Evolutionary conservation across 2,888 invertebrate genomes (phyloP), one percentile per base, ranked within the genome.

Genomic region (Pseudanteris insignis): DNA sequence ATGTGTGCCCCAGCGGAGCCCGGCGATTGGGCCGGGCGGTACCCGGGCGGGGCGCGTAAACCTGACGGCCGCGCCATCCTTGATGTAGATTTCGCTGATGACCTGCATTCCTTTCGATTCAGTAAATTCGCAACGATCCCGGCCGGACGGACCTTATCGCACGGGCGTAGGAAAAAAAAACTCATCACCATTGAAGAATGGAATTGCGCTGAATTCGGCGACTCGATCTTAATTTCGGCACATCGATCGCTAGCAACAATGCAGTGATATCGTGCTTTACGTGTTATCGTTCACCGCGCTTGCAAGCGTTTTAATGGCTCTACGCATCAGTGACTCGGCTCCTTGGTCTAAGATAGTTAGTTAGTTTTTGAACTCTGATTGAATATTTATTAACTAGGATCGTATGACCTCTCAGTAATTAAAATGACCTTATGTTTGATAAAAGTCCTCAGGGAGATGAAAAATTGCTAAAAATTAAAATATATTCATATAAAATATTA

Each of bases 11-110:
- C 67, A 65, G 51, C 66, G 44, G 51, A n/a, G n/a, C n/a, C n/a
- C n/a, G n/a, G n/a, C n/a, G n/a, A n/a, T n/a, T n/a, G n/a, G 38
- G 43, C 44, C 63, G 47, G 66, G 67, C 61, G 64, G 65, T 54
- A 57, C 68, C 74, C 71, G 73, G n/a, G n/a, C 77, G 77, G 76
- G 77, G 75, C 73, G 68, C 63, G 75, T 75, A 73, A 71, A 67
- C 72, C 64, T 67, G 70, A 69, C 70, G 62, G 57, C 18, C 44
- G 37, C 59, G 67, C 69, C 70, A 70, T 70, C 67, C 70, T 70
- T 76, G 77, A 74, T 77, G 77, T 77, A 77, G 76, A 78, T 76
- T 77, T 78, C 67, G 72, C 74, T 76, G 77, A 78, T 78, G 77
- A 76, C 73, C 74, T 71, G 76, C 76, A 76, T 74, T 77, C 73